phyloP scores from a whole-genome alignment of 2,113 vertebrate genomes.

The Mionectes macconnelli region DNA sequence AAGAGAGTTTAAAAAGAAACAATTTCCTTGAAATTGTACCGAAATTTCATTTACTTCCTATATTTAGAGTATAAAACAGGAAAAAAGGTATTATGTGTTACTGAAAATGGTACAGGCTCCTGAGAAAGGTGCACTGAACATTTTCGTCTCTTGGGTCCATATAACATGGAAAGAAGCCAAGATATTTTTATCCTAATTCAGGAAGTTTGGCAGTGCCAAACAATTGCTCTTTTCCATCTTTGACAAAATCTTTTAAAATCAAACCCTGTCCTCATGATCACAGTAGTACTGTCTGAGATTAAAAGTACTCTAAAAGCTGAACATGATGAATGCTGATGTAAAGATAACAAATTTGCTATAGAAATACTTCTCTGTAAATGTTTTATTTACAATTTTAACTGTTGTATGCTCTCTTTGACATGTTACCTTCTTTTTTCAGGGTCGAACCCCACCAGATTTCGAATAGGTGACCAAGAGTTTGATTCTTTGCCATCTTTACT shows the following conservation, averaged over 20 bases:
- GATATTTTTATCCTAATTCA: background rate
- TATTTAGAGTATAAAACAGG: background rate
- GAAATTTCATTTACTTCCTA: background rate
- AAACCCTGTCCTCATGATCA: accelerated
- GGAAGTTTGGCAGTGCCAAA: background rate
- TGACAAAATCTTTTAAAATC: background rate
- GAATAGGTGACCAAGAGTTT: constrained; percentile 98
- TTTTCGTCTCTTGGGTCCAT: background rate
- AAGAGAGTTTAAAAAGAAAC: background rate
- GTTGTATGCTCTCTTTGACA: constrained; percentile 37
- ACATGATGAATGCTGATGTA: background rate
- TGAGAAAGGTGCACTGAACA: background rate
- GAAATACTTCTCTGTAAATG: background rate
- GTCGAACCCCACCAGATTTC: constrained; percentile 83
- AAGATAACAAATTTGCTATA: background rate
- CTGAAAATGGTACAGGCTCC: background rate
- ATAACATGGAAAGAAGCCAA: background rate
- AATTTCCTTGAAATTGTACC: background rate
- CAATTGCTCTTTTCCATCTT: background rate
- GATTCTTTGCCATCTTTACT: constrained; percentile 93
- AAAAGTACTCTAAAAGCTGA: background rate
- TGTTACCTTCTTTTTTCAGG: constrained; percentile 73
- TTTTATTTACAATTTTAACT: background rate
- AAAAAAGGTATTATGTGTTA: background rate
- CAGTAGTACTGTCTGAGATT: background rate